Conservation (phyloP, 2,113 vertebrate species). For the Cromileptes altivelis region DNA sequence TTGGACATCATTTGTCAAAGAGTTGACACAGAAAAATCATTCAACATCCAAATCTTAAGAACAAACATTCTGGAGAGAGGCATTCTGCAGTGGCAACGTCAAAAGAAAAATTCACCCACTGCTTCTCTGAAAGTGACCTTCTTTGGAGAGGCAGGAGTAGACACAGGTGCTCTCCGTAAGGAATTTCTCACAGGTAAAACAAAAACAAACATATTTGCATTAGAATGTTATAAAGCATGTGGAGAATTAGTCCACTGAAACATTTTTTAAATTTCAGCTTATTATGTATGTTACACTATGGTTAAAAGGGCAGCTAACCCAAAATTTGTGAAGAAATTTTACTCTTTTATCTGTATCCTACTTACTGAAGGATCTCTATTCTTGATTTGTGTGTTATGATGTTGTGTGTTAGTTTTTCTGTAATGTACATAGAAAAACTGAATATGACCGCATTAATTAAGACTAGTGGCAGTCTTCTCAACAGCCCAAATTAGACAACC, state of each 20-base stretch:
- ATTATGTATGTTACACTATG: background rate
- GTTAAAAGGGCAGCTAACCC: background rate
- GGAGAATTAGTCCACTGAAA: too few relatives aligned
- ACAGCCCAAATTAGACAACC: too few relatives aligned
- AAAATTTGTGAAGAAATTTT: background rate
- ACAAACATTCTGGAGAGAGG: too few relatives aligned
- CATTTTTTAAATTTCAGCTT: too few relatives aligned
- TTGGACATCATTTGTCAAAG: background rate
- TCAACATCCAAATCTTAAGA: background rate
- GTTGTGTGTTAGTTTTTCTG: background rate
- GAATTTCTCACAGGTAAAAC: background rate
- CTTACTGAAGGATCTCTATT: background rate
- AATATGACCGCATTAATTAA: background rate
- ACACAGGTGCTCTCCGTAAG: background rate
- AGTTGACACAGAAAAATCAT: background rate
- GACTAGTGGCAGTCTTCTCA: too few relatives aligned
- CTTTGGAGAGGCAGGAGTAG: slow-evolving; percentile 3
- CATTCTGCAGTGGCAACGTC: background rate
- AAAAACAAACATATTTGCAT: background rate
- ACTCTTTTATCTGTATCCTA: background rate
- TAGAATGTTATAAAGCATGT: too few relatives aligned
- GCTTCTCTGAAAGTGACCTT: background rate
- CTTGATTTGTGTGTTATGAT: background rate
- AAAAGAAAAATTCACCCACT: background rate
- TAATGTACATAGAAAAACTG: background rate